Percentiles rank a stretch among this genome's conserved stretches.
Evolutionary conservation across 2,797 vertebrate genomes (phyloP).

Genomic region (Sternotherus odoratus): DNA sequence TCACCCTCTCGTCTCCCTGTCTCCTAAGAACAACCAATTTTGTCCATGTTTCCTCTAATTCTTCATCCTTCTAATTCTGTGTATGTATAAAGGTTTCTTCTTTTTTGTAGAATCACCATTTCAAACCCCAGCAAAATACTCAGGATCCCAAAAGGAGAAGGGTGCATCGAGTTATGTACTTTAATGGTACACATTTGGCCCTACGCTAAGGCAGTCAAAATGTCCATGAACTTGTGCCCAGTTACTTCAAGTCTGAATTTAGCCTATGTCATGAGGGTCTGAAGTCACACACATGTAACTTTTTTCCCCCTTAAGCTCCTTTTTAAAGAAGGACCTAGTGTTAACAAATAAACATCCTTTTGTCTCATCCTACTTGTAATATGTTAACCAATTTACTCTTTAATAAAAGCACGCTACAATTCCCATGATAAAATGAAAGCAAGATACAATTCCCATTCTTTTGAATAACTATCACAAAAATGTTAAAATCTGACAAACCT

Average conservation of each 20-base stretch:
- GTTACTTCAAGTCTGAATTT: background rate
- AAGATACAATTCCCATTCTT: background rate
- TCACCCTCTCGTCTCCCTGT: background rate
- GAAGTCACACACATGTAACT: background rate
- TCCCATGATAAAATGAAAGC: background rate
- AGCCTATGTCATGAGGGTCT: background rate
- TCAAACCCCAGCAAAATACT: background rate
- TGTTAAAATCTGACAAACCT: background rate
- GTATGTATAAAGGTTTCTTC: background rate
- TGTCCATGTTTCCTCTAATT: too few species aligned
- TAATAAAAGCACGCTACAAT: background rate
- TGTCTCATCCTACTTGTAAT: background rate
- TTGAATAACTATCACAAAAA: background rate
- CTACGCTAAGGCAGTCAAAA: background rate
- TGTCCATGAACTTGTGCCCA: background rate
- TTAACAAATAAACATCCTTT: background rate
- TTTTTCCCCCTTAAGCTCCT: background rate
- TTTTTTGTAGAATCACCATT: background rate
- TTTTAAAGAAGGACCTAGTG: background rate
- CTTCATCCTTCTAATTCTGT: background rate
- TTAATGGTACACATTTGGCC: background rate
- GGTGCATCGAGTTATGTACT: background rate
- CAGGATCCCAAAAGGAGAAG: background rate
- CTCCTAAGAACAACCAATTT: background rate
- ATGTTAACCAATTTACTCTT: accelerated